Percentiles rank a stretch among this genome's conserved stretches.
These are phyloP conservation scores for Ditylenchus weischeri DNA, from an alignment of 2,888 invertebrate genomes.

Conservation along the genomic window DNA sequence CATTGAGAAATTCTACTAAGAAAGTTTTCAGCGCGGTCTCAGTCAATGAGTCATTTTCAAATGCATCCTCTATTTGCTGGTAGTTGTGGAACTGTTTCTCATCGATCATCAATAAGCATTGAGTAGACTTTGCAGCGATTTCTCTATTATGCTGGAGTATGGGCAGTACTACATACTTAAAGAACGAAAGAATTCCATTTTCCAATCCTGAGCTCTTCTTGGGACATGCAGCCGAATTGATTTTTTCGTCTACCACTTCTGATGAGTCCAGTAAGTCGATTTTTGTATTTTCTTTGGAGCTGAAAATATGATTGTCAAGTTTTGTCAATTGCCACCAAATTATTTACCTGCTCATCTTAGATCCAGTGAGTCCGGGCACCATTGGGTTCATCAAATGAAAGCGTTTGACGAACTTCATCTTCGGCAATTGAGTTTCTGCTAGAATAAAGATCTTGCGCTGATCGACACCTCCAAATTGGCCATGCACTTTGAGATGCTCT, in stretches of 20 bases:
- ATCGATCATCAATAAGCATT: slow-evolving; percentile 11
- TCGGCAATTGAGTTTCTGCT: slow-evolving; percentile 86
- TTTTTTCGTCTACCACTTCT: slow-evolving; percentile 70
- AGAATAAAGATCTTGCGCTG: slow-evolving; percentile 98
- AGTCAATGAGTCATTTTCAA: slow-evolving; percentile 31
- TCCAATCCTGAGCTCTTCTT: slow-evolving; percentile 71
- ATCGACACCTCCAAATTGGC: slow-evolving; percentile 99
- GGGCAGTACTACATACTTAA: slow-evolving; percentile 86
- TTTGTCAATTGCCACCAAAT: background rate
- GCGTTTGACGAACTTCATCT: slow-evolving; percentile 87
- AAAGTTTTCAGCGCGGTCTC: slow-evolving; percentile 23
- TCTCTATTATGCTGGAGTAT: slow-evolving; percentile 64
- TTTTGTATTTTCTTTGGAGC: slow-evolving; percentile 96
- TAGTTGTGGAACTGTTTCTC: slow-evolving; percentile 33
- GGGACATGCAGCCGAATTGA: slow-evolving; percentile 35
- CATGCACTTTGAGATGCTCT: slow-evolving; percentile 96
- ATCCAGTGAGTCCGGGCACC: slow-evolving; percentile 90
- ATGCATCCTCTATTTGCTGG: slow-evolving; percentile 37
- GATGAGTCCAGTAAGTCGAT: slow-evolving; percentile 91
- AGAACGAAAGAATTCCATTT: slow-evolving; percentile 90
- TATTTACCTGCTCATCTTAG: slow-evolving; percentile 80
- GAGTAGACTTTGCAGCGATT: slow-evolving; percentile 3
- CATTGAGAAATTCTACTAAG: slow-evolving; percentile 41
- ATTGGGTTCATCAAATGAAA: slow-evolving; percentile 97
- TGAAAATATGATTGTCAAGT: slow-evolving; percentile 62